Base-by-base conservation (phyloP, 53 echinoderm and acorn worm genomes). In the Echinarachnius parma region DNA sequence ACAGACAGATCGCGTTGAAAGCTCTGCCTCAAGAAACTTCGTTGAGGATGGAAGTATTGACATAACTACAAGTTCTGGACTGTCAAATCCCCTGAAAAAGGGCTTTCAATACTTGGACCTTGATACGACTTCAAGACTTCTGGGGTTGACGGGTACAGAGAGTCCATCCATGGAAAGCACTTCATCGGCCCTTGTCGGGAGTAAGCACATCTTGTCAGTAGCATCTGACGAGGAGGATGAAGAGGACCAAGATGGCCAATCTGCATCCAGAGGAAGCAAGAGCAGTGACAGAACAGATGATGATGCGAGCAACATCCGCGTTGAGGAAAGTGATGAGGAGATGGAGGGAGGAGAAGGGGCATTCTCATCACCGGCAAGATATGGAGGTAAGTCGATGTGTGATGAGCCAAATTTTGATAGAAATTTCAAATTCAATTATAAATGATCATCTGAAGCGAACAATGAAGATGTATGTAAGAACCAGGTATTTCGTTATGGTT, bases 81-180 rank as follows among this genome's bases (percentile, higher is more conserved):
- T 42, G 42, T 42, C 42, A 42, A 42, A 13, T n/a, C n/a, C n/a
- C n/a, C n/a, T n/a, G n/a, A n/a, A n/a, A n/a, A n/a, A n/a, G n/a
- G n/a, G n/a, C n/a, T 9, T 39, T 7, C 42, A 7, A 39, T 7
- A 39, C 42, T 9, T 56, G 15, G 74, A 72, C 18, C 74, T 72
- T 37, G 57, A 72, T 56, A 44, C 74, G 28, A 72, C 74, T 16
- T 72, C 74, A 5, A 13, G 74, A 28, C 46, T 72, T 10, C 74
- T 72, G 15, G 74, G 74, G 25, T 57, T 72, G 24, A 42, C 74
- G 27, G 36, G 39, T 9, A 42, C 35, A 20, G 74, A 72, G 7
- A 72, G 74, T 42, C 74, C 74, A 24, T 72, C 56, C 19, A 3
- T 72, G 0, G 44, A 42, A n/a, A 72, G 56, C 24, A 56, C 74